Evolutionary conservation across 1,140 invertebrate species (phyloP).

Genomic region (Oncopodura yosiiana): DNA sequence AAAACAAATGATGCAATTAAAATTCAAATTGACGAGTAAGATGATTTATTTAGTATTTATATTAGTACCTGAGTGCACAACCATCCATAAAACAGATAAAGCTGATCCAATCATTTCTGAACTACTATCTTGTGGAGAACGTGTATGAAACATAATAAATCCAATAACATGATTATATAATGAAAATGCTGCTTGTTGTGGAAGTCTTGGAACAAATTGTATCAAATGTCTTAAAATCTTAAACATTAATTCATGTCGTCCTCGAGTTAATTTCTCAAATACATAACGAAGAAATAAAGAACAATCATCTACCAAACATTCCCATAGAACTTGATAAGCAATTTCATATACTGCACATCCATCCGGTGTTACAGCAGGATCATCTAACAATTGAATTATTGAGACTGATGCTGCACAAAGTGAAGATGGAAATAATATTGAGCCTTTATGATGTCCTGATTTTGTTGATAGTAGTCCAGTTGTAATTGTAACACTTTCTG

Average conservation of each 20-base stretch:
- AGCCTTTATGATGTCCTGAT: conserved; percentile 63
- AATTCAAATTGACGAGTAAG: conserved; percentile 21
- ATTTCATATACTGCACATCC: conserved; percentile 84
- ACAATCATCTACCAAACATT: conserved; percentile 94
- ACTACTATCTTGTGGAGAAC: conserved; percentile 85
- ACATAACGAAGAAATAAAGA: conserved; percentile 91
- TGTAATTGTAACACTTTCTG: conserved; percentile 30
- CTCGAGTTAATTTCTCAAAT: conserved; percentile 86
- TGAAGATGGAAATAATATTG: conserved; percentile 91
- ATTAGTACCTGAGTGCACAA: conserved; percentile 45
- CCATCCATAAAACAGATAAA: conserved; percentile 92
- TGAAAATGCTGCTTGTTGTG: conserved; percentile 96
- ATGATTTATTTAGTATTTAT: too few relatives aligned
- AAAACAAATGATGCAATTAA: conserved; percentile 29
- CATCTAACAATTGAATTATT: conserved; percentile 89
- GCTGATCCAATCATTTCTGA: conserved; percentile 88
- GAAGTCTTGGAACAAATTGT: conserved; percentile 81
- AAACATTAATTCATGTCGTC: conserved; percentile 91
- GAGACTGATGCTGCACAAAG: conserved; percentile 88
- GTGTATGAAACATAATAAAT: conserved; percentile 98
- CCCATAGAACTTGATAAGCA: conserved; percentile 90
- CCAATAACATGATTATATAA: conserved; percentile 98
- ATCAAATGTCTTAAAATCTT: conserved; percentile 84
- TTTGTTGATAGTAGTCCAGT: conserved; percentile 27
- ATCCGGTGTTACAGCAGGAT: conserved; percentile 87